A percentile compares a stretch with the other conserved stretches of the same genome.
phyloP scores from a whole-genome alignment of 2,888 invertebrate genomes.

The Drosophila antonietae region DNA sequence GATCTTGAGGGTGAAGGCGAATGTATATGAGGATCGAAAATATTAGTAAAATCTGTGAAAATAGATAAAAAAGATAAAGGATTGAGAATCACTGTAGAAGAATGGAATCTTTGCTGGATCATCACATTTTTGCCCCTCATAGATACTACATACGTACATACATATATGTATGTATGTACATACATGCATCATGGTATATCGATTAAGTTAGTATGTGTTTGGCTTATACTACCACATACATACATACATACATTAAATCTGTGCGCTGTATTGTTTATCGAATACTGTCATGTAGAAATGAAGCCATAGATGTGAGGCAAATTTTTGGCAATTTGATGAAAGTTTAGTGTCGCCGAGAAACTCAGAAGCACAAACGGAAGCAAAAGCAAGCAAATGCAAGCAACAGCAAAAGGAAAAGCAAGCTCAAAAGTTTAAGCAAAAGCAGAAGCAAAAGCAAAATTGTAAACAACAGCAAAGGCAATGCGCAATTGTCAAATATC shows the following conservation, averaged over 20 bases:
- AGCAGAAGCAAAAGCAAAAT: slow-evolving; percentile 58
- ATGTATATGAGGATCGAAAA: too few relatives aligned
- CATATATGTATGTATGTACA: too few relatives aligned
- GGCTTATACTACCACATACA: too few relatives aligned
- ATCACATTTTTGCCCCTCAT: too few relatives aligned
- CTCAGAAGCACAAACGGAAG: slow-evolving; percentile 43
- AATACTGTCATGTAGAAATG: neutral
- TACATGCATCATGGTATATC: too few relatives aligned
- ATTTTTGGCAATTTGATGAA: slow-evolving; percentile 36
- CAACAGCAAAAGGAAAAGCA: slow-evolving; percentile 28
- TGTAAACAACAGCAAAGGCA: slow-evolving; percentile 44
- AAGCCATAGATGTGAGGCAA: neutral
- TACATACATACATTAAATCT: neutral
- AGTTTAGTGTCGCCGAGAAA: slow-evolving; percentile 27
- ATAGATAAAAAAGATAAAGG: too few relatives aligned
- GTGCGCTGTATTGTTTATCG: neutral
- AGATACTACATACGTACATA: too few relatives aligned
- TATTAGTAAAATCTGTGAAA: too few relatives aligned
- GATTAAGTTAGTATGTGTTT: too few relatives aligned
- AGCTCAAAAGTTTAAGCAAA: slow-evolving; percentile 1
- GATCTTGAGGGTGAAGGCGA: too few relatives aligned
- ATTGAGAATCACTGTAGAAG: too few relatives aligned
- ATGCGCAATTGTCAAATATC: slow-evolving; percentile 39
- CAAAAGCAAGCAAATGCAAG: slow-evolving; percentile 16
- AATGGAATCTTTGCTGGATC: too few relatives aligned